Conservation (phyloP, 2,888 invertebrate genomes). For the Agrochola macilenta region DNA sequence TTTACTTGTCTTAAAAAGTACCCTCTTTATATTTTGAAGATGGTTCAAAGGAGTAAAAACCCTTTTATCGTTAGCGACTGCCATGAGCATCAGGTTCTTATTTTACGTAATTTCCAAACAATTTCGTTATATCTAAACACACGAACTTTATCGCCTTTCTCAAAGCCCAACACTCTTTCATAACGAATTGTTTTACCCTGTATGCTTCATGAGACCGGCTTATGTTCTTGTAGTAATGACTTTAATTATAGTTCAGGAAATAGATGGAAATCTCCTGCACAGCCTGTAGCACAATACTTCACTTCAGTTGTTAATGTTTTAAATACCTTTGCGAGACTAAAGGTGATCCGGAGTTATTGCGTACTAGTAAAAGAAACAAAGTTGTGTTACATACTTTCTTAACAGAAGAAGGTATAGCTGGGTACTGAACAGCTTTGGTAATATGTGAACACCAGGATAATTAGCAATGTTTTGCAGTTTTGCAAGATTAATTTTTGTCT, state of each 20-base stretch:
- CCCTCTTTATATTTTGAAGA: too few species aligned
- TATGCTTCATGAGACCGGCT: slow-evolving; percentile 34
- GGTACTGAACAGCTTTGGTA: not conserved
- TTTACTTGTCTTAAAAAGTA: not conserved
- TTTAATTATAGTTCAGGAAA: slow-evolving; percentile 63
- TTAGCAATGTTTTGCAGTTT: not conserved
- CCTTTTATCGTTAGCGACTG: too few species aligned
- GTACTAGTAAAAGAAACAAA: slow-evolving; percentile 18
- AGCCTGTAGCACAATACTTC: slow-evolving; percentile 19
- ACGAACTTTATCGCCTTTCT: slow-evolving; percentile 32
- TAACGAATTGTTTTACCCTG: slow-evolving; percentile 47
- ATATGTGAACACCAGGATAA: not conserved
- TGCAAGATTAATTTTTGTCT: not conserved
- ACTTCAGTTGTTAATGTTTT: slow-evolving; percentile 41
- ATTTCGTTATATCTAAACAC: too few species aligned
- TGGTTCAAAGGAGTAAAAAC: too few species aligned
- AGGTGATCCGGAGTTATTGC: slow-evolving; percentile 24
- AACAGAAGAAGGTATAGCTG: not conserved
- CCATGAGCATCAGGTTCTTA: too few species aligned
- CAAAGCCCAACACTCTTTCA: slow-evolving; percentile 38
- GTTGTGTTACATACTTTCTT: slow-evolving; percentile 27
- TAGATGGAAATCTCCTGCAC: slow-evolving; percentile 23
- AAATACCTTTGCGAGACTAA: slow-evolving; percentile 30
- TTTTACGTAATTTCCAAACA: too few species aligned
- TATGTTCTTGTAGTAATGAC: slow-evolving; percentile 42